Evolutionary conservation across 1,140 invertebrate genomes (phyloP).

Genomic region (Dysdera silvatica): DNA sequence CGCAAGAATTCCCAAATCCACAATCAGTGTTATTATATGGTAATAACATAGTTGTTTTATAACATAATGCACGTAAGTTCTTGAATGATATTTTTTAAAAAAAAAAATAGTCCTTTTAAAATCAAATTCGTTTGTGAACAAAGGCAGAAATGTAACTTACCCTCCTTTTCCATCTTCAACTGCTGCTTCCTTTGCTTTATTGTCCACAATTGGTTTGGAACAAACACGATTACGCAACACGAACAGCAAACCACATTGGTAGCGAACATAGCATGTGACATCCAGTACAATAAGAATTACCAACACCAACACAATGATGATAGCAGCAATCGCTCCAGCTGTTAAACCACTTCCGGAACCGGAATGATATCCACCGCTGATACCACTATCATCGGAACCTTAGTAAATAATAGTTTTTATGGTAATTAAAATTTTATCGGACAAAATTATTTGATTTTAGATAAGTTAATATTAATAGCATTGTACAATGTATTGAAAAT

Average conservation of each 20-base stretch:
- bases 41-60: too few relatives aligned
- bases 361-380: slow-evolving; percentile 6
- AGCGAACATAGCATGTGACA: slow-evolving; percentile 32
- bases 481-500: too few relatives aligned
- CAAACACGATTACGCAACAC: slow-evolving; percentile 27
- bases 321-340: slow-evolving; percentile 29
- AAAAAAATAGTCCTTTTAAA: too few relatives aligned
- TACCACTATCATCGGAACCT: slow-evolving; percentile 17
- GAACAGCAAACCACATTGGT: slow-evolving; percentile 32
- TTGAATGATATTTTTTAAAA: too few relatives aligned
- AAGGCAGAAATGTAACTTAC: too few relatives aligned
- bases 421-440: not conserved
- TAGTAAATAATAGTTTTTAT: not conserved
- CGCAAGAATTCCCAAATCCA: too few relatives aligned
- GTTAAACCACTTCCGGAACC: slow-evolving; percentile 14
- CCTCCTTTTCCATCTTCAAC: slow-evolving; percentile 25
- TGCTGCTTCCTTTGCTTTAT: slow-evolving; percentile 29
- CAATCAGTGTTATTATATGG: too few relatives aligned
- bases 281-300: slow-evolving; percentile 30
- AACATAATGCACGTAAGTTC: too few relatives aligned
- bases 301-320: slow-evolving; percentile 25
- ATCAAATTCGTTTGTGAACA: too few relatives aligned
- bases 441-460: not conserved
- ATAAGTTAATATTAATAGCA: too few relatives aligned
- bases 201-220: slow-evolving; percentile 22